Evolutionary conservation across 1,140 invertebrate species (phyloP), one percentile per base, ranked within the genome.

Genomic region (Cyclina sinensis): DNA sequence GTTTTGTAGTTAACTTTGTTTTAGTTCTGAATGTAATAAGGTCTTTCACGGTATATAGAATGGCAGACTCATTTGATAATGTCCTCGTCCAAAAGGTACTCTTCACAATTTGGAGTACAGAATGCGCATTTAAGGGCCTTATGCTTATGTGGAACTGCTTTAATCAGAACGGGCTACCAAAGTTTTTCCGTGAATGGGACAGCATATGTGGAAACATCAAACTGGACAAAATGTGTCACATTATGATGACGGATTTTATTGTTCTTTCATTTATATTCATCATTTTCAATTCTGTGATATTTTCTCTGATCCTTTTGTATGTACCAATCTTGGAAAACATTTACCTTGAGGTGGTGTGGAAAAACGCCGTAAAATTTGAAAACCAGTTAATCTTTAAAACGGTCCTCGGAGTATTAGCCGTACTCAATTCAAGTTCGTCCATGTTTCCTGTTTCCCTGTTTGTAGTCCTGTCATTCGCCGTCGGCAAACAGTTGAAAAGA

Each of bases 101-200:
- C 11, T 87, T 87, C 59, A 70, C 76, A 51, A 87, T 87, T 18
- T 87, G 85, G 85, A 87, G 85, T 27, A 35, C 59, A 16, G 85
- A 87, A 65, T 87, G 85, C 35, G 35, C 85, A 0, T 70, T 87
- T 51, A 87, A 87, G 32, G 85, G 54, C 4, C 27, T 87, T 65
- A 5, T 87, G 12, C 7, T 87, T 27, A 79, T 80, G 43, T 65
- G 59, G 27, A 54, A 65, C 59, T 79, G 85, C 51, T 87, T 48
- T 32, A 65, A 51, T 24, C 73, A 87, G 39, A 57, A 79, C 0
- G 85, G 85, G 5, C 30, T 87, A 7, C 76, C 85, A 46, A 59
- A 79, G 16, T 87, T 79, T 39, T 87, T 87, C 59, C 30, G 18
- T 18, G 59, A 79, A 51, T 87, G 85, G 85, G 62, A 68, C 39